A percentile compares a stretch with the other conserved stretches of the same genome.
phyloP scores from a whole-genome alignment of 2,113 vertebrate species.

The Penelope pileata region DNA sequence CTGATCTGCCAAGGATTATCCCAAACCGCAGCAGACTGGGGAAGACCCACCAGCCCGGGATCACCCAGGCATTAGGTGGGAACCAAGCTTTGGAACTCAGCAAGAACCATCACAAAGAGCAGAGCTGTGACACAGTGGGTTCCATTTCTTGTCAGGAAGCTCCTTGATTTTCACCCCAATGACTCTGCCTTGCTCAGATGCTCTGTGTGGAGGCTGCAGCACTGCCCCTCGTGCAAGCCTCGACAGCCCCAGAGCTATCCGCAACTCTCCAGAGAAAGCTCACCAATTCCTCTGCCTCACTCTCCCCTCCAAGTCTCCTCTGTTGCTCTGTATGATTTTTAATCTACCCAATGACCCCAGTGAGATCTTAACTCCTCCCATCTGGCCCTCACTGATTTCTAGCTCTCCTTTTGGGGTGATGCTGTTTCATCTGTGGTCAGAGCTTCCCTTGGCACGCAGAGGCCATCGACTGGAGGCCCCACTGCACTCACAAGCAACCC shows the following conservation, averaged over 20 bases:
- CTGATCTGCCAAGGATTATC: not conserved
- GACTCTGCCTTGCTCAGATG: not conserved
- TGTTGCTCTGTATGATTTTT: not conserved
- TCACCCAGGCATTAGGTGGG: not conserved
- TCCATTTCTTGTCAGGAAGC: not conserved
- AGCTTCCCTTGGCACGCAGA: not conserved
- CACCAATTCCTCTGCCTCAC: not conserved
- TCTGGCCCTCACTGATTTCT: not conserved
- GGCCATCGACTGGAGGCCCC: accelerated
- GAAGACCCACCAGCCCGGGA: not conserved
- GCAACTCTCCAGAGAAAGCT: not conserved
- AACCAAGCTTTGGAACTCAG: not conserved
- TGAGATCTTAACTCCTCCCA: not conserved
- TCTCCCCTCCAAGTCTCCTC: not conserved
- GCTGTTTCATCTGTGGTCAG: not conserved
- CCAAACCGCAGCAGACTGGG: not conserved
- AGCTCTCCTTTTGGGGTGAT: accelerated
- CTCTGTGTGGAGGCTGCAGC: not conserved
- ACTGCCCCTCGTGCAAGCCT: not conserved
- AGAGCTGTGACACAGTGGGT: not conserved
- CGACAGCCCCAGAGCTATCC: not conserved
- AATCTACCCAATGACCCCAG: not conserved
- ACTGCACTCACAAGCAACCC: not conserved
- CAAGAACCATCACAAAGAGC: too few species aligned
- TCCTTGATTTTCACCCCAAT: not conserved